Percentiles rank a stretch among this genome's conserved stretches.
phyloP scores from a whole-genome alignment of 1,140 invertebrate genomes.

The Calephelis nemesis region DNA sequence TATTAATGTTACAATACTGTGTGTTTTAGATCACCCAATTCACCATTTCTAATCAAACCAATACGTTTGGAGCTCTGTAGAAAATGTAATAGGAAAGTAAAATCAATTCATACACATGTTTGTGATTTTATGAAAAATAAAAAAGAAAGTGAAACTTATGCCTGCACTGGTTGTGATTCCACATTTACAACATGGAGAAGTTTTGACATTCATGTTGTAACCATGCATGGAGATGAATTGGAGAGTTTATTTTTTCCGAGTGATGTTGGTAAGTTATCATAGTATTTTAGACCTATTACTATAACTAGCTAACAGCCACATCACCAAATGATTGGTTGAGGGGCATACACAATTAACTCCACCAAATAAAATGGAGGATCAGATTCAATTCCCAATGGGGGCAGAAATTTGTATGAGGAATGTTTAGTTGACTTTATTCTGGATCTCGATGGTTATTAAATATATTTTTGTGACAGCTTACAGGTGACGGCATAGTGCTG shows the following conservation, averaged over 20 bases:
- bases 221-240: slow-evolving; percentile 38
- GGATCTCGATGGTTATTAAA: too few relatives aligned
- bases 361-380: background rate
- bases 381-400: too few relatives aligned
- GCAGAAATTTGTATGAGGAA: too few relatives aligned
- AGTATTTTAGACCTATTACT: too few relatives aligned
- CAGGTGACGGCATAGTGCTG: too few relatives aligned
- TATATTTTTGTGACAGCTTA: too few relatives aligned
- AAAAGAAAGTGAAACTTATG: background rate
- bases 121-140: slow-evolving; percentile 23
- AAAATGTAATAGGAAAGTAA: slow-evolving; percentile 33
- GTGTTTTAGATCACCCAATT: slow-evolving; percentile 39
- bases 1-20: background rate
- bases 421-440: too few relatives aligned
- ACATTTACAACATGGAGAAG: slow-evolving; percentile 34
- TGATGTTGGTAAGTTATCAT: slow-evolving; percentile 34
- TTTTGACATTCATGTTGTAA: slow-evolving; percentile 46
- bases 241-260: slow-evolving; percentile 53
- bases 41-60: slow-evolving; percentile 42
- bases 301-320: too few relatives aligned
- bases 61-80: slow-evolving; percentile 38
- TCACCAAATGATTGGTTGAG: too few relatives aligned
- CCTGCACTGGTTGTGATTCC: slow-evolving; percentile 42
- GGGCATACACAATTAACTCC: too few relatives aligned
- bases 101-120: slow-evolving; percentile 30